Evolutionary conservation across 2,113 vertebrate species (phyloP).

Genomic region (Orcinus orca): DNA sequence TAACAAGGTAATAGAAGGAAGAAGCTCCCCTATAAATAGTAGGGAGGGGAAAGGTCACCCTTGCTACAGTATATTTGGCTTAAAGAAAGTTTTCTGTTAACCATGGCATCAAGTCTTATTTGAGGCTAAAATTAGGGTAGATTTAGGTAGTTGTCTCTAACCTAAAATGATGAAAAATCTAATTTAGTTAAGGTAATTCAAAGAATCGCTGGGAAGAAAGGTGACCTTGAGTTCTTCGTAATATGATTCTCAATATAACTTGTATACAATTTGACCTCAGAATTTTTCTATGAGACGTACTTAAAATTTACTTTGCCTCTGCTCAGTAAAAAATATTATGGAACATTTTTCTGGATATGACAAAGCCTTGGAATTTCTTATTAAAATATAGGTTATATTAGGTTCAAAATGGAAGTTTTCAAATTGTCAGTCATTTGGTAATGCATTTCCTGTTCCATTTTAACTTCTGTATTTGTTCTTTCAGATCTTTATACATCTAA

Average conservation of each 20-base stretch:
- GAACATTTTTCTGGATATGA: neutral
- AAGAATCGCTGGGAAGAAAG: neutral
- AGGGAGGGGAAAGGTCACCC: neutral
- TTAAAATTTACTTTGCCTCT: constrained; percentile 5
- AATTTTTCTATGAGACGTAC: neutral
- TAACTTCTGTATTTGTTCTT: constrained; percentile 47
- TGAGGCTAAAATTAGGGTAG: neutral
- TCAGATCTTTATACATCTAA: constrained; percentile 91
- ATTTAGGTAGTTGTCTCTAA: neutral
- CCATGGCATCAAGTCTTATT: neutral
- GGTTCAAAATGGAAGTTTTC: constrained; percentile 13
- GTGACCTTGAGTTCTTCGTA: neutral
- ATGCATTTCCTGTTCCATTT: neutral
- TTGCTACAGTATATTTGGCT: neutral
- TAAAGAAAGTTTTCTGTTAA: neutral
- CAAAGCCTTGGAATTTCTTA: neutral
- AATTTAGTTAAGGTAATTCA: neutral
- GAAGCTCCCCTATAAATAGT: neutral
- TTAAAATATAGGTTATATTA: neutral
- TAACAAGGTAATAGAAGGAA: neutral
- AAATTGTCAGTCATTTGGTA: neutral
- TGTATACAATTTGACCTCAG: neutral
- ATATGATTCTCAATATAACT: neutral
- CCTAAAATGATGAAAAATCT: neutral
- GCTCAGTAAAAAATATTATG: neutral